Evolutionary conservation across 2,888 invertebrate species (phyloP).

Genomic region (Colletes collaris): DNA sequence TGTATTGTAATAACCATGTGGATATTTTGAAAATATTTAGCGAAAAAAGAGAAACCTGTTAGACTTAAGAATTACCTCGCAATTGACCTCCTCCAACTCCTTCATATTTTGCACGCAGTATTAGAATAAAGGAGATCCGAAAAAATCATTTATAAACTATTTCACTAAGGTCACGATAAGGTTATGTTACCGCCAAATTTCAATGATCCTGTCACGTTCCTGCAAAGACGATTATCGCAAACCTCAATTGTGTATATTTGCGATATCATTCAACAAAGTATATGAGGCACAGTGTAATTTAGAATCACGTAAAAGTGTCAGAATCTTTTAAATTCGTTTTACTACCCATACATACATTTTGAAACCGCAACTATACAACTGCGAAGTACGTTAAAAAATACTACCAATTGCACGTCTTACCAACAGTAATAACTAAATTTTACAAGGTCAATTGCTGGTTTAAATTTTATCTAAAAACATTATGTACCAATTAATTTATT

Average conservation of each 20-base stretch:
- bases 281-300: conserved; percentile 52
- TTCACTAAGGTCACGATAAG: conserved; percentile 48
- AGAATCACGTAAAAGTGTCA: conserved; percentile 45
- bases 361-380: conserved; percentile 71
- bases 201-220: conserved; percentile 13
- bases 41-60: background rate
- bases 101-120: conserved; percentile 71
- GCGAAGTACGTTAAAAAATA: conserved; percentile 64
- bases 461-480: background rate
- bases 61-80: conserved; percentile 72
- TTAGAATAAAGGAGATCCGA: conserved; percentile 38
- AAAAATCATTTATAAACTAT: conserved; percentile 61
- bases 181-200: conserved; percentile 68
- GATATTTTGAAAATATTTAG: background rate
- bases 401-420: conserved; percentile 33
- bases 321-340: conserved; percentile 59
- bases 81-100: conserved; percentile 77
- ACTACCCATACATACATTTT: conserved; percentile 73
- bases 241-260: conserved; percentile 3
- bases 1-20: background rate
- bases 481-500: background rate
- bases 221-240: background rate
- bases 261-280: conserved; percentile 9
- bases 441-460: background rate
- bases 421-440: conserved; percentile 13